A percentile compares a stretch with the other conserved stretches of the same genome.
Conservation (phyloP, 2,888 invertebrate genomes). For the Ctenicera cuprea region DNA sequence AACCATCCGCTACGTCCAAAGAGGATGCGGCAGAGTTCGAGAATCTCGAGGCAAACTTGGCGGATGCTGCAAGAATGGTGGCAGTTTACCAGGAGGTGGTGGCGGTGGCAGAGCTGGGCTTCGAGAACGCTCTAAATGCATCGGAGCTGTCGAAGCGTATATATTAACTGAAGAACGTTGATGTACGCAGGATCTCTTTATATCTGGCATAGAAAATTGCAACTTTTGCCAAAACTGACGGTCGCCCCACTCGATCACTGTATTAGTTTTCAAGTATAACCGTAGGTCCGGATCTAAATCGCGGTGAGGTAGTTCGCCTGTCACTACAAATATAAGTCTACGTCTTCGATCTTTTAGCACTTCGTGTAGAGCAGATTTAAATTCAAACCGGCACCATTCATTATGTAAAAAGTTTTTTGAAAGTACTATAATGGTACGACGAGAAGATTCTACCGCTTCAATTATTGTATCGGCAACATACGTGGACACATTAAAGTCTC, state of each 20-base stretch:
- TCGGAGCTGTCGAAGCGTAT: conserved; percentile 78
- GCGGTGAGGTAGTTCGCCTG: conserved; percentile 91
- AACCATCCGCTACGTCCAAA: conserved; percentile 88
- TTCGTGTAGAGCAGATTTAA: conserved; percentile 94
- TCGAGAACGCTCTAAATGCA: conserved; percentile 73
- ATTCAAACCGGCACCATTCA: conserved; percentile 97
- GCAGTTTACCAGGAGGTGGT: conserved; percentile 77
- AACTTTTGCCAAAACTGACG: conserved; percentile 98
- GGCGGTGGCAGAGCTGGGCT: conserved; percentile 79
- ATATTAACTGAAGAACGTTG: conserved; percentile 83
- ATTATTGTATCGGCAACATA: conserved; percentile 95
- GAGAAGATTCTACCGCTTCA: conserved; percentile 93
- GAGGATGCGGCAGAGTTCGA: conserved; percentile 80
- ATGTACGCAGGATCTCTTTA: conserved; percentile 78
- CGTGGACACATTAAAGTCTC: conserved; percentile 91
- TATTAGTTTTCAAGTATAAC: conserved; percentile 92
- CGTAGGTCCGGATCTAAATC: conserved; percentile 94
- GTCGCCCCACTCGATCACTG: conserved; percentile 95
- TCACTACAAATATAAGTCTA: conserved; percentile 91
- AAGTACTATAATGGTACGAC: conserved; percentile 91
- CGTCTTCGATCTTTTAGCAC: conserved; percentile 90
- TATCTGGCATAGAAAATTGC: conserved; percentile 92
- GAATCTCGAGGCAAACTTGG: conserved; percentile 73
- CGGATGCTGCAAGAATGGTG: conserved; percentile 73
- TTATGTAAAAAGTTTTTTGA: conserved; percentile 95